A percentile compares a stretch with the other conserved stretches of the same genome.
phyloP scores from a whole-genome alignment of 2,113 vertebrate genomes.

The Saiga tatarica region DNA sequence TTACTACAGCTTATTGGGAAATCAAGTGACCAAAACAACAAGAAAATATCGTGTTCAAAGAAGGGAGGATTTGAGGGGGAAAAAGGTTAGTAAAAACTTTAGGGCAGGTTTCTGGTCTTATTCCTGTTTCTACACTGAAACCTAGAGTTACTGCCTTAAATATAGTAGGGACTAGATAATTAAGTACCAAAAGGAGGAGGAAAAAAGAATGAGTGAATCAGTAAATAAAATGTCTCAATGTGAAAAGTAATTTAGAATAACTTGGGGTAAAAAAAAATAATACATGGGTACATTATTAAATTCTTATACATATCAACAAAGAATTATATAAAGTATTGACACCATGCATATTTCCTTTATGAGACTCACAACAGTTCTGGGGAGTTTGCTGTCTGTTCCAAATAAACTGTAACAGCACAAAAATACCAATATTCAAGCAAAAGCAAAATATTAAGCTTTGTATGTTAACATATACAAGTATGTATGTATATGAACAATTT shows the following conservation, averaged over 20 bases:
- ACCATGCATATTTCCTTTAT: background rate
- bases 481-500: background rate
- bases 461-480: background rate
- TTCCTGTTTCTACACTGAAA: background rate
- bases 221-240: background rate
- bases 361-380: background rate
- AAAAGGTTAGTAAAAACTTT: background rate
- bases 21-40: background rate
- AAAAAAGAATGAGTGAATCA: background rate
- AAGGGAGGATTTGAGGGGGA: background rate
- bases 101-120: background rate
- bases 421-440: background rate
- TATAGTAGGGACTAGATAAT: background rate
- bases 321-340: conserved; percentile 11
- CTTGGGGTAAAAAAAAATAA: background rate
- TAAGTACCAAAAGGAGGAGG: background rate
- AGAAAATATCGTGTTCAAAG: background rate
- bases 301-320: background rate
- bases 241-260: conserved; percentile 27
- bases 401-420: background rate
- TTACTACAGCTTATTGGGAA: background rate
- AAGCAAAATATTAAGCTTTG: conserved; percentile 2
- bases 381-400: background rate
- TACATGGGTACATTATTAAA: background rate
- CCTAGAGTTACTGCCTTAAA: background rate